phyloP scores from a whole-genome alignment of 1,140 invertebrate species.

The Drosophila teissieri region DNA sequence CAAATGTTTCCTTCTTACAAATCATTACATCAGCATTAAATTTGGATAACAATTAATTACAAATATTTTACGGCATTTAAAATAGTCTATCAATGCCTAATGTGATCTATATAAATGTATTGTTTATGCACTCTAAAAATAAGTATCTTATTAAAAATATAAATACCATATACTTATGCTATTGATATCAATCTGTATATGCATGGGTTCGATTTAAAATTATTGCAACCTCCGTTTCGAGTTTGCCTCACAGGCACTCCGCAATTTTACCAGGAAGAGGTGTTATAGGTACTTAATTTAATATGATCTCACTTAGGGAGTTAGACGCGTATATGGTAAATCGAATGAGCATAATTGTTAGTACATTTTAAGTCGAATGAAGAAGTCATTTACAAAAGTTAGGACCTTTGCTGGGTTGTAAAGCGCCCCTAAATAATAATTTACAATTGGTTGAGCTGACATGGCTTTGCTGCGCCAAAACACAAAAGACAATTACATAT shows the following conservation, averaged over 20 bases:
- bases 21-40: conserved; percentile 10
- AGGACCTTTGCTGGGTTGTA: conserved; percentile 26
- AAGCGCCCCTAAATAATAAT: conserved; percentile 32
- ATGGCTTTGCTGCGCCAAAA: conserved; percentile 34
- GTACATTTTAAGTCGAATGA: conserved; percentile 29
- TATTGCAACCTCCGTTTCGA: conserved; percentile 54
- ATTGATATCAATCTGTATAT: conserved; percentile 62
- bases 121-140: conserved; percentile 47
- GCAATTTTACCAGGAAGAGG: conserved; percentile 63
- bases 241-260: conserved; percentile 40
- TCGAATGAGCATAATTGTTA: conserved; percentile 21
- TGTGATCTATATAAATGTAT: conserved; percentile 30
- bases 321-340: conserved; percentile 14
- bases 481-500: conserved; percentile 22
- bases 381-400: conserved; percentile 62
- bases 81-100: conserved; percentile 9
- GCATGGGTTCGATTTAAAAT: conserved; percentile 45
- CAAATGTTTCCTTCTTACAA: conserved; percentile 43
- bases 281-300: conserved; percentile 50
- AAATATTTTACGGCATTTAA: neutral
- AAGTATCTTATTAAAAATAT: conserved; percentile 65
- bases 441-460: conserved; percentile 61
- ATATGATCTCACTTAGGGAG: conserved; percentile 27
- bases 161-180: conserved; percentile 59
- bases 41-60: conserved; percentile 32